phyloP scores from a whole-genome alignment of 2,113 vertebrate species.

The Ceuthmochares aereus region DNA sequence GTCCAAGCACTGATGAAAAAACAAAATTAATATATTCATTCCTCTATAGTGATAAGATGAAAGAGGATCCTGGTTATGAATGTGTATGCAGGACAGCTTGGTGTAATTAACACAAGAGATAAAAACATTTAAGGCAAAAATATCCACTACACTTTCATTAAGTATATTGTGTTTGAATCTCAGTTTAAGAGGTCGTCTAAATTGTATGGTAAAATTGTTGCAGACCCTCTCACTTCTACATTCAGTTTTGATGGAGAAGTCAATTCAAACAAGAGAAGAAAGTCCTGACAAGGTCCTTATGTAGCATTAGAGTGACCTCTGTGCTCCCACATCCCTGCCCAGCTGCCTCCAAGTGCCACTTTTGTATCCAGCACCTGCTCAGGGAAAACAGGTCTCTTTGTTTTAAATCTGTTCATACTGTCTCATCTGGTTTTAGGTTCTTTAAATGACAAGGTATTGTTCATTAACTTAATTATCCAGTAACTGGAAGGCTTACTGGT shows the following conservation, averaged over 20 bases:
- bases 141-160: not conserved
- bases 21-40: not conserved
- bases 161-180: not conserved
- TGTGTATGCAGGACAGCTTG: not conserved
- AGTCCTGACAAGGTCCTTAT: accelerated
- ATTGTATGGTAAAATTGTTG: not conserved
- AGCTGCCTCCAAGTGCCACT: accelerated
- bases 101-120: not conserved
- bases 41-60: not conserved
- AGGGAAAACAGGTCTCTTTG: not conserved
- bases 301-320: no score
- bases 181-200: not conserved
- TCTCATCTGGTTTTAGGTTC: not conserved
- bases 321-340: no score
- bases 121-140: not conserved
- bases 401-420: not conserved
- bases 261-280: not conserved
- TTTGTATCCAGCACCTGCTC: not conserved
- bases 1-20: not conserved
- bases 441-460: not conserved
- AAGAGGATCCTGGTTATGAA: not conserved
- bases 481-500: not conserved
- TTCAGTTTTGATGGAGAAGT: not conserved
- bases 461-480: not conserved
- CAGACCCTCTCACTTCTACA: no score